Percentiles rank a stretch among this genome's conserved stretches.
phyloP scores from a whole-genome alignment of 2,888 invertebrate genomes.

The Nephrocerus scutellatus region DNA sequence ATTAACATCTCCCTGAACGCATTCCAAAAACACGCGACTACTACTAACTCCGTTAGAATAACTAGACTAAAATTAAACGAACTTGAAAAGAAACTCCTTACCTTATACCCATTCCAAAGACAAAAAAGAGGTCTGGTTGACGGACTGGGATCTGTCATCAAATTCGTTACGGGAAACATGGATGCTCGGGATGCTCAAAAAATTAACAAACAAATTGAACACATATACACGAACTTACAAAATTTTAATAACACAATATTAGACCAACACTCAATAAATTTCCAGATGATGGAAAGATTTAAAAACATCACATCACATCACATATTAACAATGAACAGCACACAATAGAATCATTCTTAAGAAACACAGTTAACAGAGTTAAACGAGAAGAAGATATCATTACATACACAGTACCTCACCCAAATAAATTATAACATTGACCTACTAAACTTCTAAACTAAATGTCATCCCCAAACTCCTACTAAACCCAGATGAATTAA shows the following conservation, averaged over 20 bases:
- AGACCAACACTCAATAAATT: no score
- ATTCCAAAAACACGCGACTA: conserved; percentile 4
- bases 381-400: conserved; percentile 10
- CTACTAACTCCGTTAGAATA: conserved; percentile 4
- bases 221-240: conserved; percentile 5
- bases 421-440: conserved; percentile 17
- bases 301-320: no score
- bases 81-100: conserved; percentile 5
- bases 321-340: no score
- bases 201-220: conserved; percentile 2
- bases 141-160: conserved; percentile 8
- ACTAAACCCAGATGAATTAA: conserved; percentile 13
- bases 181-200: no score
- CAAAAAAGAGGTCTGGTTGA: no score
- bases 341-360: conserved; percentile 6
- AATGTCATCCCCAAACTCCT: conserved; percentile 18
- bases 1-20: conserved; percentile 3
- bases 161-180: conserved; percentile 10
- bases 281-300: no score
- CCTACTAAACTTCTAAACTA: conserved; percentile 12
- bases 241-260: conserved; percentile 3
- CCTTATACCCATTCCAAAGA: no score
- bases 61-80: conserved; percentile 7
- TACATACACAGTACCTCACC: conserved; percentile 12
- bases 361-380: conserved; percentile 10